phyloP scores from a whole-genome alignment of 2,113 vertebrate species.

The Pomatorhinus ruficollis region DNA sequence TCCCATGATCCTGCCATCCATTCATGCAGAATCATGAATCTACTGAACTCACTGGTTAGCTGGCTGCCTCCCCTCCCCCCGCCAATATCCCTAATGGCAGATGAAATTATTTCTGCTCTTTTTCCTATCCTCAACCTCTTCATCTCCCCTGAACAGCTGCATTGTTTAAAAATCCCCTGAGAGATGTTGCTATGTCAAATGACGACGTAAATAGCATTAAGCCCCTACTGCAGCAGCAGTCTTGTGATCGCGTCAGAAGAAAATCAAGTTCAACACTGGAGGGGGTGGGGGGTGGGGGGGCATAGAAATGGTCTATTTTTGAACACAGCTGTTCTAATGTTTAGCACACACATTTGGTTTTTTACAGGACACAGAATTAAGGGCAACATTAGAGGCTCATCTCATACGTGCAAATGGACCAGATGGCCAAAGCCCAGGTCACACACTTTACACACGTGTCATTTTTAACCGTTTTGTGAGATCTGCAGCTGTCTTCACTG shows the following conservation, averaged over 20 bases:
- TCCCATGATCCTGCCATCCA: constrained; percentile 54
- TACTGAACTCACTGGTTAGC: not conserved
- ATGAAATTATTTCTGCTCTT: constrained; percentile 33
- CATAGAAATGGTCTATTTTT: constrained; percentile 52
- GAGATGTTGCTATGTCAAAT: constrained; percentile 69
- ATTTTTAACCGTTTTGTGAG: not conserved
- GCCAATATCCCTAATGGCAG: not conserved
- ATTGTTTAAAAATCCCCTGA: constrained; percentile 68
- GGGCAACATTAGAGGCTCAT: not conserved
- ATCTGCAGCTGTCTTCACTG: not conserved
- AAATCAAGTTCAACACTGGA: constrained; percentile 64
- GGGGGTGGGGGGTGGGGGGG: not conserved
- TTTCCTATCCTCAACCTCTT: constrained; percentile 17
- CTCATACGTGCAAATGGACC: not conserved
- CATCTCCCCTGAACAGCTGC: constrained; percentile 62
- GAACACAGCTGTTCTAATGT: constrained; percentile 42
- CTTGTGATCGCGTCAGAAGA: constrained; percentile 64
- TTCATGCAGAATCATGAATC: constrained; percentile 72
- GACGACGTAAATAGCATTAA: constrained; percentile 69
- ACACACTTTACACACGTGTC: not conserved
- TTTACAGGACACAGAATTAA: constrained; percentile 13
- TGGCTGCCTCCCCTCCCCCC: not conserved
- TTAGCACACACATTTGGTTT: constrained; percentile 2
- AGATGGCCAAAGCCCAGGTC: not conserved
- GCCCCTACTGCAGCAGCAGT: constrained; percentile 59